Evolutionary conservation across 2,888 invertebrate species (phyloP), one percentile per base, ranked within the genome.

Genomic region (Troides aeacus): DNA sequence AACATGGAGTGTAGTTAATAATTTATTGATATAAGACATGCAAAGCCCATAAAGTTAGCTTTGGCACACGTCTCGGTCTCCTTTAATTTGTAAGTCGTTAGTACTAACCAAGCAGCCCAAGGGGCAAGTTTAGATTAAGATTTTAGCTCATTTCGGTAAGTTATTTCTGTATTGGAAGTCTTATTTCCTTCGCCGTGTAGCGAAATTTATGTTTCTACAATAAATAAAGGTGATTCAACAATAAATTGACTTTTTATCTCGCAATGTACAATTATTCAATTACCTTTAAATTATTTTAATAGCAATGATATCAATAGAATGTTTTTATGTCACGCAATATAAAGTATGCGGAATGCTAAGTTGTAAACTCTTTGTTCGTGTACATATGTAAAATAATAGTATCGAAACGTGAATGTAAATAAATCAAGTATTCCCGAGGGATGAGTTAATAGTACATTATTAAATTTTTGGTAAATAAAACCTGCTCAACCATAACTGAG

Each of bases 1-100:
- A 91, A 90, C 87, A 90, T 87, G 89, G 85, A 88, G 87, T 86
- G 89, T 88, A 86, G 89, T 89, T 88, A 90, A 92, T 92, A 92
- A 92, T 92, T 92, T 92, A 92, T 92, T 91, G 91, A 91, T 91
- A 89, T 91, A 90, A 90, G 88, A 92, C 92, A 92, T 92, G 92
- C 92, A 82, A 92, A 89, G 90, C 88, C 92, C 92, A 91, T 92
- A 92, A 92, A 92, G 90, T 89, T 88, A 85, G 86, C 87, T 89
- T 91, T 89, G 90, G 90, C 90, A 90, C 88, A 88, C 87, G 90
- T 90, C 86, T 86, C 83, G 88, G 86, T 87, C 88, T 84, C 89
- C 89, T 91, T 89, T 91, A 91, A 91, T 92, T 92, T 92, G 92
- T 91, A 88, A 86, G 86, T 90, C 86, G 91, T 92, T 91, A 90